Evolutionary conservation across 2,113 vertebrate genomes (phyloP).

Genomic region (Neodon shergylaensis): DNA sequence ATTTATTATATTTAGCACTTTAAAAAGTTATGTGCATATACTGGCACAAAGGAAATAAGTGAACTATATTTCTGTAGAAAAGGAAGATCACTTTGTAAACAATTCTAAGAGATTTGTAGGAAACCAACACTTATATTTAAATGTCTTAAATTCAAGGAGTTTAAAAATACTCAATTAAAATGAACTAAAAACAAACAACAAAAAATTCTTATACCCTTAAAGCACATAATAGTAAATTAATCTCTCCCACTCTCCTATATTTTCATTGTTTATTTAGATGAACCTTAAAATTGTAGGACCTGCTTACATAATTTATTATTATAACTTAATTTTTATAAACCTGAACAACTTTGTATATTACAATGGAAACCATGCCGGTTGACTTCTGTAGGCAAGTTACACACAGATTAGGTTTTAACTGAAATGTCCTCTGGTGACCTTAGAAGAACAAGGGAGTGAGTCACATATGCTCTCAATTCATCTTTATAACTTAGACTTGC

Average conservation of each 20-base stretch:
- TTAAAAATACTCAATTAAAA: slow-evolving; percentile 31
- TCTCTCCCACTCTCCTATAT: neutral
- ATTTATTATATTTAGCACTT: slow-evolving; percentile 10
- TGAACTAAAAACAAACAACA: neutral
- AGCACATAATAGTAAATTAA: neutral
- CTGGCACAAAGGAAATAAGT: slow-evolving; percentile 11
- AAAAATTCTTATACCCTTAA: neutral
- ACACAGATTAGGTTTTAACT: neutral
- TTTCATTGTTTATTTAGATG: neutral
- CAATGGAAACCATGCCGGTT: neutral
- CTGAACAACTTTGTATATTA: neutral
- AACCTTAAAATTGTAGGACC: neutral
- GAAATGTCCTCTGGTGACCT: neutral
- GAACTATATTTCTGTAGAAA: neutral
- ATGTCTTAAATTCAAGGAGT: slow-evolving; percentile 28
- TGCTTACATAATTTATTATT: neutral
- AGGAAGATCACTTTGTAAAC: slow-evolving; percentile 53
- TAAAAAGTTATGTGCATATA: slow-evolving; percentile 10
- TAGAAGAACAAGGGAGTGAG: neutral
- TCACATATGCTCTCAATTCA: neutral
- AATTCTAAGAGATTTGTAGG: neutral
- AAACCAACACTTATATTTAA: slow-evolving; percentile 9
- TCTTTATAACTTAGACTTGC: neutral
- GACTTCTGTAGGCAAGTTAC: neutral
- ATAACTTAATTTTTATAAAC: slow-evolving; percentile 22